These are phyloP conservation scores for Alfaro cultratus DNA, from an alignment of 2,797 vertebrate genomes.

Conservation along the genomic window DNA sequence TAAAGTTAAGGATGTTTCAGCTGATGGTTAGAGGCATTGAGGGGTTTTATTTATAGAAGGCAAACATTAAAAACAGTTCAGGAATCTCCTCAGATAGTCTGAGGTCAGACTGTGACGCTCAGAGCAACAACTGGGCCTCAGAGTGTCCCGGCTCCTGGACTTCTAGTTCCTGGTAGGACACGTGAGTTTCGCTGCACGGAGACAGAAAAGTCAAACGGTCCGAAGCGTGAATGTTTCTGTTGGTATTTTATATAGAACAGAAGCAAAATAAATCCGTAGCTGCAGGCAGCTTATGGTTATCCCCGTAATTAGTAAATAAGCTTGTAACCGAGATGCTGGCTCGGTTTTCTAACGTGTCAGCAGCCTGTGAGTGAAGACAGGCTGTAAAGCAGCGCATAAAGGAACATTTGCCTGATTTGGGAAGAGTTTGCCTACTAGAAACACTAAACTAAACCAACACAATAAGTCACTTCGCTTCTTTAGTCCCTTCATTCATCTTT, in stretches of 20 bases:
- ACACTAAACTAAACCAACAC: not conserved
- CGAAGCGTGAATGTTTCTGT: not conserved
- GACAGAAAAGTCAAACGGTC: not conserved
- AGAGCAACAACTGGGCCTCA: not conserved
- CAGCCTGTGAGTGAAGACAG: not conserved
- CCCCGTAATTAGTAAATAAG: not conserved
- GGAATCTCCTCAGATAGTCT: not conserved
- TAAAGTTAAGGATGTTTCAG: not conserved
- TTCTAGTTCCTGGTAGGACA: not conserved
- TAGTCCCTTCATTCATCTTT: not conserved
- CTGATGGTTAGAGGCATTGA: not conserved
- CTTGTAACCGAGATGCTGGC: not conserved
- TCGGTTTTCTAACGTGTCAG: not conserved
- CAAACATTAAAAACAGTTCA: not conserved
- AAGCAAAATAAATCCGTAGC: not conserved
- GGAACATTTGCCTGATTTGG: not conserved
- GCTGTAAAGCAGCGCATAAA: not conserved
- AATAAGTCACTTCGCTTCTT: not conserved
- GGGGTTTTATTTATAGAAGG: not conserved
- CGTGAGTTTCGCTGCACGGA: not conserved
- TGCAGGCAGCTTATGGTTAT: not conserved
- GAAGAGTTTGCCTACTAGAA: not conserved
- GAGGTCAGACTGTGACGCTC: not conserved
- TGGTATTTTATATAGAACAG: not conserved
- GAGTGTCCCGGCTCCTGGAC: not conserved